Percentiles rank a stretch among this genome's conserved stretches.
phyloP scores from a whole-genome alignment of 2,888 invertebrate species.

The Gnatocerus cornutus region DNA sequence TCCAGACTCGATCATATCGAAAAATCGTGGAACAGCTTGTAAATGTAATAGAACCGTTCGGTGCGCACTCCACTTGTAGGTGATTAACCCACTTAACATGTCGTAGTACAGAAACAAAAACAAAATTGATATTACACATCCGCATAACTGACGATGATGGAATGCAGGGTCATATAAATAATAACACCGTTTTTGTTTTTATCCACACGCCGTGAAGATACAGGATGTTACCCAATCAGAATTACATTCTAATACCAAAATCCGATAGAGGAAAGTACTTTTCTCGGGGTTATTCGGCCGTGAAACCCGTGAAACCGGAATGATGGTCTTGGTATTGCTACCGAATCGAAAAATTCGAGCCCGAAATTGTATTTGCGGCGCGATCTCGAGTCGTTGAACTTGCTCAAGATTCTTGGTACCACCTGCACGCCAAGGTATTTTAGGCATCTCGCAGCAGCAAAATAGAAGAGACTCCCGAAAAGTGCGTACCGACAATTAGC shows the following conservation, averaged over 20 bases:
- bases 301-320: conserved; percentile 26
- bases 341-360: neutral
- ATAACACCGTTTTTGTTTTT: conserved; percentile 40
- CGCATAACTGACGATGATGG: conserved; percentile 39
- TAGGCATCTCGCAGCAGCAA: neutral
- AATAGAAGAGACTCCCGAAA: neutral
- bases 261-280: conserved; percentile 21
- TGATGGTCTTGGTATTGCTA: conserved; percentile 6
- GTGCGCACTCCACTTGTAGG: conserved; percentile 4
- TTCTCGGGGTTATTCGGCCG: conserved; percentile 21
- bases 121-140: conserved; percentile 39
- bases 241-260: conserved; percentile 21
- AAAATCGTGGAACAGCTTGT: neutral
- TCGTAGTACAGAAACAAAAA: conserved; percentile 20
- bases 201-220: conserved; percentile 32
- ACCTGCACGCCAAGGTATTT: conserved; percentile 1
- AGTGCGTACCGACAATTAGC: neutral
- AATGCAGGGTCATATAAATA: conserved; percentile 33
- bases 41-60: neutral
- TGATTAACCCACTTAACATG: conserved; percentile 25
- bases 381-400: conserved; percentile 19
- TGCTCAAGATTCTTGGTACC: neutral
- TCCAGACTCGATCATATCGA: neutral
- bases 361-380: conserved; percentile 7
- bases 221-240: conserved; percentile 33